phyloP scores from a whole-genome alignment of 2,797 vertebrate species.

The Pseudochirops cupreus region DNA sequence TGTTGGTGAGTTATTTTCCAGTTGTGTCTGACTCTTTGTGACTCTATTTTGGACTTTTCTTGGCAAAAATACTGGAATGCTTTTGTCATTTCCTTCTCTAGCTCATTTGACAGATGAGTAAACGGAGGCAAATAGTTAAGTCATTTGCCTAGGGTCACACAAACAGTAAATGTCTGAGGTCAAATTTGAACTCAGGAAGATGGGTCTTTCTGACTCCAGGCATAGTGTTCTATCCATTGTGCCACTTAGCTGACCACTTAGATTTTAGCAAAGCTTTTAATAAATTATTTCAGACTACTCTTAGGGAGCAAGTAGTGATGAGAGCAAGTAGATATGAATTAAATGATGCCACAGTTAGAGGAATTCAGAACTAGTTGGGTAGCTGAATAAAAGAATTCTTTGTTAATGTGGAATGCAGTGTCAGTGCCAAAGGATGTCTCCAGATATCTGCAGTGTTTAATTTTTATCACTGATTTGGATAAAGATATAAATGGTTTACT shows the following conservation, averaged over 20 bases:
- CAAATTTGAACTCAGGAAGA: not conserved
- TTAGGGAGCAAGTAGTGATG: not conserved
- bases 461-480: not conserved
- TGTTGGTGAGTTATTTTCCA: not conserved
- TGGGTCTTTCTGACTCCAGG: not conserved
- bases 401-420: not conserved
- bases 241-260: too few relatives aligned
- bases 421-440: not conserved
- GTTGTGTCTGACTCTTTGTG: not conserved
- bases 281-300: not conserved
- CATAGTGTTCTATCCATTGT: not conserved
- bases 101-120: not conserved
- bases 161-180: not conserved
- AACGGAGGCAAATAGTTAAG: not conserved
- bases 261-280: not conserved
- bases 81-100: not conserved
- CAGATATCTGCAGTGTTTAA: not conserved
- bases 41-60: not conserved
- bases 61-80: not conserved
- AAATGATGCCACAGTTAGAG: not conserved
- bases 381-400: not conserved
- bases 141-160: not conserved
- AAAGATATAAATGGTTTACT: not conserved
- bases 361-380: not conserved
- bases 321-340: not conserved